Base-by-base conservation (phyloP, 2,888 invertebrate species). In the Lomographa bimaculata region DNA sequence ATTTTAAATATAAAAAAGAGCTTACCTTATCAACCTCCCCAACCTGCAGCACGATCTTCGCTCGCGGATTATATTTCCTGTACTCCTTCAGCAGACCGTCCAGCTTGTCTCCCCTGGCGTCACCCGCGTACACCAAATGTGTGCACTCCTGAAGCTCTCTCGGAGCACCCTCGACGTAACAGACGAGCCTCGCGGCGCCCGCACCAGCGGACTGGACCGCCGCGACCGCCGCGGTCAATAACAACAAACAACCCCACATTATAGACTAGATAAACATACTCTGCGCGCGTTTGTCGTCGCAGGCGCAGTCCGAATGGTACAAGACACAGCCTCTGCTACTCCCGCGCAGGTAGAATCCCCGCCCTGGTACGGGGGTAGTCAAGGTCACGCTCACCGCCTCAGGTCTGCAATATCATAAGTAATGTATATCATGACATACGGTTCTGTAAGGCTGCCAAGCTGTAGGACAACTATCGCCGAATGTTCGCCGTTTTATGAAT, bases 11-110 rank as follows among this genome's bases (percentile, higher is more conserved):
- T 4, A 2, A 14, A 7, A 37, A 14, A 14, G 4, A 14, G 3
- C 79, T 71, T 76, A 92, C 92, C 91, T 92, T 90, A 65, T 92
- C 91, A 46, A 79, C 83, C 46, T 91, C 91, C 50, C 80, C 76
- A 32, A 91, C 89, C 41, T 90, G 87, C 47, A 92, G 64, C 47
- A 92, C 71, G 50, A 92, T 80, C 74, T 92, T 92, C 54, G 90
- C 71, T 38, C 84, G 77, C 11, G 89, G 87, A 46, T 86, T 83
- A 43, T 70, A 73, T 50, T 86, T 86, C 60, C 83, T 83, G 54
- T 90, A 83, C 48, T 81, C 84, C 65, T 91, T 91, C 54, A 89
- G 57, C 20, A 87, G 36, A 11, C 60, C 57, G 12, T 84, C 85
- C 32, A 89, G 76, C 44, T 85, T 81, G 2, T 86, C 83, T 48